These are phyloP conservation scores for Chaetorhynchus papuensis DNA, from an alignment of 2,113 vertebrate genomes.

Conservation along the genomic window DNA sequence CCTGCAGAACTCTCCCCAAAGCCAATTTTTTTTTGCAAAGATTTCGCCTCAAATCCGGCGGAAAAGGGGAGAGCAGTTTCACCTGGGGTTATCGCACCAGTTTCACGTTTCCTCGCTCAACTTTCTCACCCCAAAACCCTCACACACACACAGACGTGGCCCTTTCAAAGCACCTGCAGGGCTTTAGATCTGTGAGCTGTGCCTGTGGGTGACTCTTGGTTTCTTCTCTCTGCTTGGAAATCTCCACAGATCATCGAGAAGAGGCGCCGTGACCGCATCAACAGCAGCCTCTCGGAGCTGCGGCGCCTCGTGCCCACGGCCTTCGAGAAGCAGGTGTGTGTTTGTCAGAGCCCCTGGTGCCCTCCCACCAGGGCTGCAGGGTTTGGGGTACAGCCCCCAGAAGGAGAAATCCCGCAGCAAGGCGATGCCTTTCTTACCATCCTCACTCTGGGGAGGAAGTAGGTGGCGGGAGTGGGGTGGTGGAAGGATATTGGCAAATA, in stretches of 20 bases:
- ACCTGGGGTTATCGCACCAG: not conserved
- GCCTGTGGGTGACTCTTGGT: not conserved
- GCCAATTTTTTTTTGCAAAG: accelerated
- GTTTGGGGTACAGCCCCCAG: not conserved
- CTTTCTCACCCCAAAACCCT: not conserved
- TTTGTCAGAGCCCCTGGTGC: not conserved
- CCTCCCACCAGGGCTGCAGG: accelerated
- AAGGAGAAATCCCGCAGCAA: not conserved
- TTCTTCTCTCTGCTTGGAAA: not conserved
- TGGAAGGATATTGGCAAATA: not conserved
- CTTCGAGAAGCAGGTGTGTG: slow-evolving; percentile 90
- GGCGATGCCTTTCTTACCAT: not conserved
- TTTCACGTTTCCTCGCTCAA: not conserved
- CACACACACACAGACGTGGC: accelerated
- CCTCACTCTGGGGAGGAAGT: not conserved
- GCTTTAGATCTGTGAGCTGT: accelerated
- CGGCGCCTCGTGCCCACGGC: slow-evolving; percentile 89
- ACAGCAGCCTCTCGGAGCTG: slow-evolving; percentile 92
- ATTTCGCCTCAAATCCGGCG: not conserved
- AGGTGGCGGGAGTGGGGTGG: not conserved
- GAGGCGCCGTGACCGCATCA: slow-evolving; percentile 89
- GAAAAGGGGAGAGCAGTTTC: not conserved
- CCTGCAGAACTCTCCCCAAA: not conserved
- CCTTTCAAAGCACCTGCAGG: not conserved
- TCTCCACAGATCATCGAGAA: slow-evolving; percentile 89